A percentile compares a stretch with the other conserved stretches of the same genome.
phyloP scores from a whole-genome alignment of 2,797 vertebrate genomes.

The Phalloptychus januarius region DNA sequence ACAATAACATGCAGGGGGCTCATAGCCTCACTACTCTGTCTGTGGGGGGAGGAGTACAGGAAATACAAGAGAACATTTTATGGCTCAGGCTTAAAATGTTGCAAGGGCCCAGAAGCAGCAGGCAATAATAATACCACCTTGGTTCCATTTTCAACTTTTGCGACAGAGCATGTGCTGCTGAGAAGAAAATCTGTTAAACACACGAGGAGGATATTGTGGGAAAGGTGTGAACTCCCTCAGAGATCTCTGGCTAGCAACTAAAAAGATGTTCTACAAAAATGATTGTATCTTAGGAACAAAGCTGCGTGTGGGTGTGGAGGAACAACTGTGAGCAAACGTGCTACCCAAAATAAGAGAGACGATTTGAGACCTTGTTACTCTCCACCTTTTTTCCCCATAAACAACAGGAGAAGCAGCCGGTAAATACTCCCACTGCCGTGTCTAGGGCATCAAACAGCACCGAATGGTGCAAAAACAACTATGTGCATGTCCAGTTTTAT shows the following conservation, averaged over 20 bases:
- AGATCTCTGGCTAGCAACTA: constrained; percentile 31
- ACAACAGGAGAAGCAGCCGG: constrained; percentile 30
- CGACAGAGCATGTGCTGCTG: constrained; percentile 39
- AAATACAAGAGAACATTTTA: too few relatives aligned
- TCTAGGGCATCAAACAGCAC: constrained; percentile 20
- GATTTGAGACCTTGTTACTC: constrained; percentile 11
- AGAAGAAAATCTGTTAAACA: constrained; percentile 57
- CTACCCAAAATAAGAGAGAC: constrained; percentile 61
- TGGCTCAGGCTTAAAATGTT: too few relatives aligned
- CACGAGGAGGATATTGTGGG: constrained; percentile 36
- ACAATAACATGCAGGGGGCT: too few relatives aligned
- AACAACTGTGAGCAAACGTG: constrained; percentile 66
- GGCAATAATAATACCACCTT: not conserved
- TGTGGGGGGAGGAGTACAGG: too few relatives aligned
- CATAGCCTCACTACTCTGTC: too few relatives aligned
- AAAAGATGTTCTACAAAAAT: constrained; percentile 34
- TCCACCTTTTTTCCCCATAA: constrained; percentile 22
- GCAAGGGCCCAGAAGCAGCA: not conserved
- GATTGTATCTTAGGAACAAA: constrained; percentile 51
- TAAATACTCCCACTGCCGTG: constrained; percentile 21
- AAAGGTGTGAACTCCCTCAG: constrained; percentile 46
- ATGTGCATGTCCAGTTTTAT: not conserved
- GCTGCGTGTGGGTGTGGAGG: constrained; percentile 40
- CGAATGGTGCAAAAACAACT: constrained; percentile 14
- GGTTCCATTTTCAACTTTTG: constrained; percentile 14